Percentiles rank a stretch among this genome's conserved stretches.
Conservation (phyloP, 2,113 vertebrate species). For the Ceyx margarethae region DNA sequence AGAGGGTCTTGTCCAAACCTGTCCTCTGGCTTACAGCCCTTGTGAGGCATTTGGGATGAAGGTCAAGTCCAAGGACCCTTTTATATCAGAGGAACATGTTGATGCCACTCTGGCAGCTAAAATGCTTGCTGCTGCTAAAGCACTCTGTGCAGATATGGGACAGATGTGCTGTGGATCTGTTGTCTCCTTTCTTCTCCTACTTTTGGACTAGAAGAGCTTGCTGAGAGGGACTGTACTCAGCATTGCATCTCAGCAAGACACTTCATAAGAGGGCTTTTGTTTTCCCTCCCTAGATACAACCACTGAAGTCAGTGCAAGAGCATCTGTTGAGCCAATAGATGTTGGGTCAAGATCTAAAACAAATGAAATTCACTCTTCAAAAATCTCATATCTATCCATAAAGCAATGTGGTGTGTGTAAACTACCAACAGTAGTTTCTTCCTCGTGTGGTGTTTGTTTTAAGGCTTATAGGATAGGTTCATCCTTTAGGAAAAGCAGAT, state of each 20-base stretch:
- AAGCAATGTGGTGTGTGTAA: neutral
- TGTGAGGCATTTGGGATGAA: neutral
- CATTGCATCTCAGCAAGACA: too few relatives aligned
- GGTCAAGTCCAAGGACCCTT: neutral
- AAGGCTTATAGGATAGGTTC: too few relatives aligned
- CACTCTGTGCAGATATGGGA: neutral
- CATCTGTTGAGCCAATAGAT: neutral
- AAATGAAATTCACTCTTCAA: neutral
- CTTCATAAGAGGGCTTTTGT: neutral
- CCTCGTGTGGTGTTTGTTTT: too few relatives aligned
- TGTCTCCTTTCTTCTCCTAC: neutral
- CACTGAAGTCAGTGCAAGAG: neutral
- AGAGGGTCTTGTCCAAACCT: neutral
- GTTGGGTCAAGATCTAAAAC: neutral
- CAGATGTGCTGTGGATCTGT: neutral
- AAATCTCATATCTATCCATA: neutral
- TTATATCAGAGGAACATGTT: neutral
- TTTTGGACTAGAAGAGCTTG: neutral
- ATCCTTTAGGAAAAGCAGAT: too few relatives aligned
- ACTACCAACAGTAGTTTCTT: neutral
- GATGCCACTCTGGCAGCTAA: neutral
- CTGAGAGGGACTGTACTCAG: neutral
- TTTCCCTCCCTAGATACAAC: neutral
- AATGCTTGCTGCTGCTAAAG: neutral
- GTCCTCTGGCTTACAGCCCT: neutral